Conservation (phyloP, 2,888 invertebrate species). For the Stictocephala bisonia region DNA sequence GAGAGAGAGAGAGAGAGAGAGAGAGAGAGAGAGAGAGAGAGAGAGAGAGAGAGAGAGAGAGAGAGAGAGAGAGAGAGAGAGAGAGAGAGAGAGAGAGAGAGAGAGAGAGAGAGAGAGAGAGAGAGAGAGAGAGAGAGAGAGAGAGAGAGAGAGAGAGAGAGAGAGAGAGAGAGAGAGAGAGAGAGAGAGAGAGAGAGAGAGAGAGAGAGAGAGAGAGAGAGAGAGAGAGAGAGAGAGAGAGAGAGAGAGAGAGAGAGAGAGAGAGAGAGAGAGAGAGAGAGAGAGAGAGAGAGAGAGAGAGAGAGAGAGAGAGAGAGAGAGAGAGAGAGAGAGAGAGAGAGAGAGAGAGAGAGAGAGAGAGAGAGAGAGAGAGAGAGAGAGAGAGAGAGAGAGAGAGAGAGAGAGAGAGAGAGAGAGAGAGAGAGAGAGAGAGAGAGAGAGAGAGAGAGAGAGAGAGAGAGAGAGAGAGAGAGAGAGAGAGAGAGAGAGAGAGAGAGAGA, state of each 20-base stretch:
- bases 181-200: constrained; percentile 9
- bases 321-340: neutral
- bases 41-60: neutral
- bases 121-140: neutral
- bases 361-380: neutral
- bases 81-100: neutral
- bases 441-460: neutral
- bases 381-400: neutral
- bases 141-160: neutral
- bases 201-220: neutral
- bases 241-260: neutral
- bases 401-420: neutral
- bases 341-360: neutral
- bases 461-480: neutral
- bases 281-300: neutral
- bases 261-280: neutral
- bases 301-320: neutral
- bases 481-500: neutral
- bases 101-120: constrained; percentile 7
- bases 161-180: neutral
- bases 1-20: constrained; percentile 9
- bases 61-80: neutral
- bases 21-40: neutral
- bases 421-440: neutral
- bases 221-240: neutral